Percentiles rank a stretch among this genome's conserved stretches.
These are phyloP conservation scores for Motacilla tschutschensis DNA, from an alignment of 2,113 vertebrate genomes.

Conservation along the genomic window DNA sequence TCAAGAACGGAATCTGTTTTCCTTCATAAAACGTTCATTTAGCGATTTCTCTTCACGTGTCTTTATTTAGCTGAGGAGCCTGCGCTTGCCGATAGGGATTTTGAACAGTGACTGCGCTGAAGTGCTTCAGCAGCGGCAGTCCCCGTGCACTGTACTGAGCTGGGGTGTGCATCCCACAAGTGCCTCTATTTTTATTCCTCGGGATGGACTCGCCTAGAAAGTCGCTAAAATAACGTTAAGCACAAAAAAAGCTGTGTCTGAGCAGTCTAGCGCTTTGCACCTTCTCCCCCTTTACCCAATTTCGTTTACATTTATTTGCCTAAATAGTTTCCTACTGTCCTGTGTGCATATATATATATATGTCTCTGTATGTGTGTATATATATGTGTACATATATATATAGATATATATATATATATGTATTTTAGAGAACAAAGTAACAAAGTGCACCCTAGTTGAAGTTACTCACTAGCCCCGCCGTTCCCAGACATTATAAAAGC, in stretches of 20 bases:
- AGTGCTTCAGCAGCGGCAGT: background rate
- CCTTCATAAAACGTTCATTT: background rate
- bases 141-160: background rate
- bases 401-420: rapidly evolving
- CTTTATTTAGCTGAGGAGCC: background rate
- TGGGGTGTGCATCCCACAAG: background rate
- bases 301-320: background rate
- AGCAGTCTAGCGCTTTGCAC: background rate
- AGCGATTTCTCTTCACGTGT: background rate
- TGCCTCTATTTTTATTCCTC: background rate
- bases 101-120: background rate
- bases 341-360: background rate
- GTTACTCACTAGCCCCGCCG: background rate
- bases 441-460: background rate
- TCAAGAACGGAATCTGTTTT: slow-evolving; percentile 2
- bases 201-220: background rate
- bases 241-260: background rate
- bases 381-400: rapidly evolving
- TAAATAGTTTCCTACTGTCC: background rate
- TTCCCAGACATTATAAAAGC: background rate
- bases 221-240: background rate
- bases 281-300: background rate
- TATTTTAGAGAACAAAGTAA: background rate
- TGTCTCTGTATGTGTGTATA: too few species aligned
- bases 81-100: background rate